Evolutionary conservation across 2,888 invertebrate species (phyloP), one percentile per base, ranked within the genome.

Genomic region (Spatulosminthurus flaviceps): DNA sequence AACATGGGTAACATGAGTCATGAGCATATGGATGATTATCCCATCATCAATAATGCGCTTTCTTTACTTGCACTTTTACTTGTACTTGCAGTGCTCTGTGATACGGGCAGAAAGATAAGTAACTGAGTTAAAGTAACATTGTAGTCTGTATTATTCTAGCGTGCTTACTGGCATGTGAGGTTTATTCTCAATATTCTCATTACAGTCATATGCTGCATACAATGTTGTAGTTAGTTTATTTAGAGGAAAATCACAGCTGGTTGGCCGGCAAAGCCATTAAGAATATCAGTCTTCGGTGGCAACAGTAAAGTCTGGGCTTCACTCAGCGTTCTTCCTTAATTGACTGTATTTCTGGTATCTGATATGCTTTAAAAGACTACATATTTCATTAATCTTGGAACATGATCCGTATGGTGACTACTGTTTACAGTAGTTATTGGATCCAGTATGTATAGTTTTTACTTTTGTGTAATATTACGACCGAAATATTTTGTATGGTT

Each of bases 211-310:
- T 34, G 51, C 16, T 11, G 51, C 51, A 2, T 51, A 19, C n/a
- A 51, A 51, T n/a, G n/a, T n/a, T n/a, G n/a, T 51, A 51, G 51
- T 51, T 51, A 16, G 51, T 51, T 51, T 51, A 51, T 51, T 51
- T 51, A 19, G 51, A 51, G 51, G 51, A 51, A 51, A 51, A 51
- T 51, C 51, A 51, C 51, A 51, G 51, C 51, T 51, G 51, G 51
- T 19, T 51, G 51, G 51, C 51, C 51, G 51, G 51, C 51, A 51
- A 51, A 51, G 2, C 51, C 51, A 51, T 51, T 51, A 51, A 51
- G 51, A 51, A 51, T 51, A 51, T 51, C 51, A 51, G 51, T 51
- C 19, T 51, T 51, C n/a, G 51, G 51, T 11, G 51, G 9, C 51
- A 51, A 51, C 16, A 51, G 51, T 19, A n/a, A n/a, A 51, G 51